phyloP scores from a whole-genome alignment of 2,888 invertebrate genomes.

The Leptogaster cylindrica region DNA sequence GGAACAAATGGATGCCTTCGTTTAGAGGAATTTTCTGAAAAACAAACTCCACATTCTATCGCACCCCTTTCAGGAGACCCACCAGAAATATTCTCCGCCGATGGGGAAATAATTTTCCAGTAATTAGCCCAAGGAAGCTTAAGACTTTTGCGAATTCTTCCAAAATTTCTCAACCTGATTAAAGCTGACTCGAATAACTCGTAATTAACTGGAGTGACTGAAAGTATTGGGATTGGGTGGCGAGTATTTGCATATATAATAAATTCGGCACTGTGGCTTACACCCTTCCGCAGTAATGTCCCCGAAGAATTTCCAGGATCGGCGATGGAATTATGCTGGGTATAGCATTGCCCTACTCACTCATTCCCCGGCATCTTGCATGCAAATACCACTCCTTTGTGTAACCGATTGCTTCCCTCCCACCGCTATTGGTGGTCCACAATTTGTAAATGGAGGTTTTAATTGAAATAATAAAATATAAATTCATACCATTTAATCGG shows the following conservation, averaged over 20 bases:
- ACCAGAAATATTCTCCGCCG: constrained; percentile 10
- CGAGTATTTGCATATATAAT: constrained; percentile 21
- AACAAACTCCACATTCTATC: constrained; percentile 1
- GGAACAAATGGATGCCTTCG: constrained; percentile 6
- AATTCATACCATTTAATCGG: constrained; percentile 25
- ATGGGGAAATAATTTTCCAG: constrained; percentile 31
- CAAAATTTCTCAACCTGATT: constrained; percentile 21
- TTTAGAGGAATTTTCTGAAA: constrained; percentile 9
- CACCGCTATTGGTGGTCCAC: constrained; percentile 24
- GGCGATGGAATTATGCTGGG: not conserved
- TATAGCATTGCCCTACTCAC: not conserved
- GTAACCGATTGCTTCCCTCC: constrained; percentile 4
- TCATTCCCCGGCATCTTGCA: not conserved
- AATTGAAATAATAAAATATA: constrained; percentile 37
- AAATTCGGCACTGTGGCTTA: too few relatives aligned
- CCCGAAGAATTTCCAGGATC: too few relatives aligned
- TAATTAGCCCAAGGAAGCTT: constrained; percentile 27
- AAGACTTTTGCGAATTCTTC: constrained; percentile 13
- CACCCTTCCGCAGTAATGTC: too few relatives aligned
- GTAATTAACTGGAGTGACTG: constrained; percentile 18
- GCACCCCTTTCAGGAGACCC: not conserved
- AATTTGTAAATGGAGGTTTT: constrained; percentile 28
- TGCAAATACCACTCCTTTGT: not conserved
- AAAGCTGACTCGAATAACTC: not conserved
- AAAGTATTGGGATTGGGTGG: constrained; percentile 22